These are phyloP conservation scores for Lasioglossum oenotherae DNA, from an alignment of 2,888 invertebrate genomes.

Conservation along the genomic window DNA sequence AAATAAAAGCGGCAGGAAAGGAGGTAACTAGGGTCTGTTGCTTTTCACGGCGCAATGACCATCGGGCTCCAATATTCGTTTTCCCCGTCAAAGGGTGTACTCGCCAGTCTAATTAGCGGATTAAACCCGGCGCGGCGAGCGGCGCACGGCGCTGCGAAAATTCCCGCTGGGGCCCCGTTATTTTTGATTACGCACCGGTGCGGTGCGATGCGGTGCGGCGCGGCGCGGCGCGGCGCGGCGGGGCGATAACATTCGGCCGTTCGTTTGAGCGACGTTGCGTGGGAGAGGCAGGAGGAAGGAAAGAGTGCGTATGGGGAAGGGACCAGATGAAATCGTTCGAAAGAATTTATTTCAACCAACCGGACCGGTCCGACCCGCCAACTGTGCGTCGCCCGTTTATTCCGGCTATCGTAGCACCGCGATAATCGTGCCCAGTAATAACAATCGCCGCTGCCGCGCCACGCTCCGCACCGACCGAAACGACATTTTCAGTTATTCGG, in stretches of 20 bases:
- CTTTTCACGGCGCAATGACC: slow-evolving; percentile 34
- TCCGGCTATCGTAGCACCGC: slow-evolving; percentile 57
- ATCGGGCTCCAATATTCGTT: slow-evolving; percentile 47
- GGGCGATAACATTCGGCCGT: slow-evolving; percentile 58
- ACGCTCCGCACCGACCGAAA: slow-evolving; percentile 43
- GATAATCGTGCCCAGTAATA: slow-evolving; percentile 72
- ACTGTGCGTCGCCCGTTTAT: slow-evolving; percentile 61
- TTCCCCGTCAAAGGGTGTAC: slow-evolving; percentile 57
- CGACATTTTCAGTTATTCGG: slow-evolving; percentile 67
- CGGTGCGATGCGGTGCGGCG: too few relatives aligned
- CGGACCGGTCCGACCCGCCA: slow-evolving; percentile 28
- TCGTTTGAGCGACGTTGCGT: slow-evolving; percentile 5
- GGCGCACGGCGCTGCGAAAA: slow-evolving; percentile 55
- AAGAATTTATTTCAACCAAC: slow-evolving; percentile 69
- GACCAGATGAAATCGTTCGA: slow-evolving; percentile 69
- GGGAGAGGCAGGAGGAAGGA: neutral
- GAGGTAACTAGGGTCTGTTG: slow-evolving; percentile 7
- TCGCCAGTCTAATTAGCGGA: slow-evolving; percentile 69
- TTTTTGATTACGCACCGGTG: slow-evolving; percentile 67
- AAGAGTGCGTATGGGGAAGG: neutral
- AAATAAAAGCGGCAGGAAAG: slow-evolving; percentile 21
- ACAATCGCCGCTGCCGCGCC: slow-evolving; percentile 64
- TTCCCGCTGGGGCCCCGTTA: slow-evolving; percentile 58
- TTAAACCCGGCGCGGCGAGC: slow-evolving; percentile 55
- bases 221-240: slow-evolving; percentile 15